Percentiles rank a stretch among this genome's conserved stretches.
Conservation (phyloP, 1,140 invertebrate genomes). For the Pristionchus pacificus region DNA sequence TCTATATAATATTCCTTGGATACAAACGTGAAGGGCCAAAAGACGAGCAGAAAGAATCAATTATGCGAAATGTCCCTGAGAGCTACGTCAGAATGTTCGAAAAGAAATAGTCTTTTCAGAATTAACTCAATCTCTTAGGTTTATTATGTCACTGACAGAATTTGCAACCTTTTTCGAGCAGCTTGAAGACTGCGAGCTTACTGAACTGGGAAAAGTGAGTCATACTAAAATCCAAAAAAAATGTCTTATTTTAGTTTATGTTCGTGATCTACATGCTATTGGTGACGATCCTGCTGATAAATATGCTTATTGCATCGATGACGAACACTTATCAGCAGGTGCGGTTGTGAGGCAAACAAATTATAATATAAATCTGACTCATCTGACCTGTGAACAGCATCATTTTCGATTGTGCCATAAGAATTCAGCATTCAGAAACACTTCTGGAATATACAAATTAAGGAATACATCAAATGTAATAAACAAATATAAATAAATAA, state of each 20-base stretch:
- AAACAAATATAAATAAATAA: no score
- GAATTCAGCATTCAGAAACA: not conserved
- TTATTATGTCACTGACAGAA: slow-evolving; percentile 91
- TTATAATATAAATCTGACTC: not conserved
- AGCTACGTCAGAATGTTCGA: slow-evolving; percentile 81
- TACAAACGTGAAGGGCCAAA: slow-evolving; percentile 64
- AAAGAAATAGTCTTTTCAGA: not conserved
- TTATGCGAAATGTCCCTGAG: slow-evolving; percentile 59
- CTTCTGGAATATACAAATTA: no score
- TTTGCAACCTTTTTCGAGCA: slow-evolving; percentile 88
- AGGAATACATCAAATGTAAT: no score
- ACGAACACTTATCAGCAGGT: slow-evolving; percentile 86
- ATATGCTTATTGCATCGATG: slow-evolving; percentile 99
- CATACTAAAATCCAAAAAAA: slow-evolving; percentile 19
- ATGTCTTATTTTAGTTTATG: slow-evolving; percentile 67
- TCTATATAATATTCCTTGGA: slow-evolving; percentile 83
- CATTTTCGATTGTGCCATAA: not conserved
- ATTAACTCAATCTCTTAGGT: slow-evolving; percentile 61
- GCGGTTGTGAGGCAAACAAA: not conserved
- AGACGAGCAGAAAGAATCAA: slow-evolving; percentile 41
- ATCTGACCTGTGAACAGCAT: not conserved
- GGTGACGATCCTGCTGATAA: slow-evolving; percentile 86
- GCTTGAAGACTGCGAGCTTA: slow-evolving; percentile 81
- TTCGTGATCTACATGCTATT: slow-evolving; percentile 94
- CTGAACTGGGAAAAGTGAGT: slow-evolving; percentile 77